Percentiles rank a stretch among this genome's conserved stretches.
These are phyloP conservation scores for Charaxes varanes DNA, from an alignment of 1,140 invertebrate genomes.

Conservation along the genomic window DNA sequence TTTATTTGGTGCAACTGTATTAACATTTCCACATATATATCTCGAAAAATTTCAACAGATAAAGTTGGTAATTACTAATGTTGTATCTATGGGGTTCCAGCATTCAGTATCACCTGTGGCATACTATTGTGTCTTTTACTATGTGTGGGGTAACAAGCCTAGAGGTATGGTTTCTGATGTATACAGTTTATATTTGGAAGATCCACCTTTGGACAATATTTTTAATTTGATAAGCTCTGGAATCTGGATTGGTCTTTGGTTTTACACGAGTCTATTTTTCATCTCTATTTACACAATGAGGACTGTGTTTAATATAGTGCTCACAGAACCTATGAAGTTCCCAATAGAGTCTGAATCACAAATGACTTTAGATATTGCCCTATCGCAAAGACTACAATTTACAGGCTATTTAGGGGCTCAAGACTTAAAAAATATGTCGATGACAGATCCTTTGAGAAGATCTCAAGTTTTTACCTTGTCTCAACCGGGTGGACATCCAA, in stretches of 20 bases:
- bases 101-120: conserved; percentile 77
- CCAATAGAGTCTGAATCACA: conserved; percentile 64
- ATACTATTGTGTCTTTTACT: conserved; percentile 77
- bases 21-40: conserved; percentile 80
- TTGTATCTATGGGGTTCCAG: conserved; percentile 75
- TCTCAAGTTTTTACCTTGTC: conserved; percentile 80
- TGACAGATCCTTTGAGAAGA: conserved; percentile 75
- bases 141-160: conserved; percentile 69
- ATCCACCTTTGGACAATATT: conserved; percentile 71
- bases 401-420: conserved; percentile 82
- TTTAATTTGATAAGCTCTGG: conserved; percentile 68
- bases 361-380: conserved; percentile 71
- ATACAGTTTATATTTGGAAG: conserved; percentile 71
- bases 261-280: conserved; percentile 80
- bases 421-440: conserved; percentile 78
- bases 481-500: conserved; percentile 85
- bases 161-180: conserved; percentile 56
- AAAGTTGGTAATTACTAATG: conserved; percentile 72
- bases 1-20: conserved; percentile 70
- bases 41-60: conserved; percentile 79
- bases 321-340: conserved; percentile 80
- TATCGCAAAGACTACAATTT: conserved; percentile 77
- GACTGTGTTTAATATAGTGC: conserved; percentile 79
- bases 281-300: conserved; percentile 81
- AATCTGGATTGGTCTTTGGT: conserved; percentile 79